Base-by-base conservation (phyloP, 2,888 invertebrate genomes). In the Drosophila suboccidentalis region DNA sequence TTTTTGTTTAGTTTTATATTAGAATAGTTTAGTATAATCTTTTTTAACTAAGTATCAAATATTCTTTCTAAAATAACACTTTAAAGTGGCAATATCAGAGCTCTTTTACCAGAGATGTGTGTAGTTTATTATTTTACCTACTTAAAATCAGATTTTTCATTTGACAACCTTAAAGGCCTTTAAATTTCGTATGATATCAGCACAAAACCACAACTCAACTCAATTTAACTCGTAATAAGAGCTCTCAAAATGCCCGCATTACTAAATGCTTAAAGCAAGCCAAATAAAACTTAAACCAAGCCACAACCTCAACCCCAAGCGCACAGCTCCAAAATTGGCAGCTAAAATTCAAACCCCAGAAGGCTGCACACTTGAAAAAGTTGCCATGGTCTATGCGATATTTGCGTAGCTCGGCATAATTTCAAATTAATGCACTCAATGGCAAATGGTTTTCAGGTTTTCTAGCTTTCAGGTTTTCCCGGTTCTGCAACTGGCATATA, bases 341-440 rank as follows among this genome's bases (percentile, higher is more conserved):
- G 19, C 50, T 34, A 19, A 8, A 36, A 36, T 8, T 19, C 32
- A 36, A 44, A n/a, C 32, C n/a, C 19, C 64, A 26, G 49, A 61
- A 38, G 60, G 43, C 29, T 32, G 51, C 46, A 58, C 59, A 65
- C 78, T 78, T 64, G 71, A 75, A 75, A 73, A 75, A 60, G 53
- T 75, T 53, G 44, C 50, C 66, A 63, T 75, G 46, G 51, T 57
- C 60, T 67, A 44, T 67, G 67, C 76, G 60, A 77, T 77, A 71
- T 70, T 75, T 75, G 78, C 78, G 58, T 75, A 78, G 55, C 75
- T 78, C 60, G 68, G 78, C 78, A 80, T 84, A 84, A 84, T 84
- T 87, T 87, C 78, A 85, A 84, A 84, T 84, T 84, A 84, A 85
- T 87, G 80, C 87, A 84, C 82, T 87, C 78, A 85, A 85, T 84